A percentile compares a stretch with the other conserved stretches of the same genome.
Evolutionary conservation across 2,888 invertebrate genomes (phyloP).

Genomic region (Ischnus inquisitorius): DNA sequence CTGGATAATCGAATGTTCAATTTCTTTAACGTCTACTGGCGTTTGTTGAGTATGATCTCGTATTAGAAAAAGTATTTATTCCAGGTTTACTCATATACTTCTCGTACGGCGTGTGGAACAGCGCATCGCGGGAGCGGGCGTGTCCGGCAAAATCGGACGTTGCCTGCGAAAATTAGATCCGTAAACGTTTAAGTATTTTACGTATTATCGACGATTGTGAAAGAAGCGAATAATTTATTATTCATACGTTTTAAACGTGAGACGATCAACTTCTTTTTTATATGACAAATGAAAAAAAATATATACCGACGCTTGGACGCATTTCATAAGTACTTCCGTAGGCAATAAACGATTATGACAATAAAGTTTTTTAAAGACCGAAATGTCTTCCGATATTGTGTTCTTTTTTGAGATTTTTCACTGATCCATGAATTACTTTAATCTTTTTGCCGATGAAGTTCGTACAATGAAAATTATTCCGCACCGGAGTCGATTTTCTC

Average conservation of each 20-base stretch:
- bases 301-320: background rate
- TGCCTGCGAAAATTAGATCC: background rate
- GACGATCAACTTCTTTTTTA: background rate
- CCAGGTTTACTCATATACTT: constrained; percentile 91
- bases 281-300: background rate
- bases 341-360: background rate
- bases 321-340: background rate
- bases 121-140: constrained; percentile 85
- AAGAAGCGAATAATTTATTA: background rate
- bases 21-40: too few species aligned
- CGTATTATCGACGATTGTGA: background rate
- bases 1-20: too few species aligned
- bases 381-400: constrained; percentile 29
- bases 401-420: too few species aligned
- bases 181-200: background rate
- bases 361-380: constrained; percentile 19
- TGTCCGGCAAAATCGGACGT: constrained; percentile 32
- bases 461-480: too few species aligned
- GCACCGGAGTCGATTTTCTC: constrained; percentile 92
- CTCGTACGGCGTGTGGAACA: constrained; percentile 91
- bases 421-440: too few species aligned
- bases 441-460: too few species aligned
- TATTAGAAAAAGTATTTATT: constrained; percentile 54
- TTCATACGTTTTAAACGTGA: background rate
- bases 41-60: background rate